Evolutionary conservation across 30 jellyfish, hydroid and myxozoan genomes (phyloP).

Genomic region (Chironex yamaguchii): DNA sequence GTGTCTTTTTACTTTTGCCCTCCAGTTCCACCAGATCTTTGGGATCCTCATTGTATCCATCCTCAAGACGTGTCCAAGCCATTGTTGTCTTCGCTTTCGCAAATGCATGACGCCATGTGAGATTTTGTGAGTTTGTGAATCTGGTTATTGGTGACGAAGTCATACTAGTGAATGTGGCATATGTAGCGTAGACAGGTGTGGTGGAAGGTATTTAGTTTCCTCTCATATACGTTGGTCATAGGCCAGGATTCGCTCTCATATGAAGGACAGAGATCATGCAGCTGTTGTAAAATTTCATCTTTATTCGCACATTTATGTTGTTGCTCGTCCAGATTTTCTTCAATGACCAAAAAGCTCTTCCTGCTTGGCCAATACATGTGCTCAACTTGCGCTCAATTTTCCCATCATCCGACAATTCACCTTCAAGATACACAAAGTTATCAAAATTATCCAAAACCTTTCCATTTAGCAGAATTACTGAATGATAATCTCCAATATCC

Average conservation of each 20-base stretch:
- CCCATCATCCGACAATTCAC: neutral
- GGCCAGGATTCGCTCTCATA: neutral
- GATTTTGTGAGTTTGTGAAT: neutral
- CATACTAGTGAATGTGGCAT: neutral
- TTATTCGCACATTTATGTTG: neutral
- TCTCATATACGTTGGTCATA: neutral
- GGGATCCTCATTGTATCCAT: neutral
- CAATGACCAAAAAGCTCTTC: neutral
- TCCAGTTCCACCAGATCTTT: neutral
- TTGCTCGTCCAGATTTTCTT: neutral
- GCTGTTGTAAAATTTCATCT: neutral
- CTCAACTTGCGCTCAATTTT: neutral
- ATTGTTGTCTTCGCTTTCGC: neutral
- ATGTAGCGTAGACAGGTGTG: neutral
- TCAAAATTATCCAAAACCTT: neutral
- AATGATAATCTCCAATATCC: neutral
- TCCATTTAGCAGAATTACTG: neutral
- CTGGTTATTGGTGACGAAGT: neutral
- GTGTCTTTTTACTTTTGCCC: neutral
- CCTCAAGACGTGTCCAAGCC: neutral
- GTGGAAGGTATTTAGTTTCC: neutral
- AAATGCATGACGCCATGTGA: neutral
- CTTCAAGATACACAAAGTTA: neutral
- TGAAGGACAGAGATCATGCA: neutral
- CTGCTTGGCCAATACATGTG: neutral